Evolutionary conservation across 2,888 invertebrate genomes (phyloP), one percentile per base, ranked within the genome.

Genomic region (Leucoma salicis): DNA sequence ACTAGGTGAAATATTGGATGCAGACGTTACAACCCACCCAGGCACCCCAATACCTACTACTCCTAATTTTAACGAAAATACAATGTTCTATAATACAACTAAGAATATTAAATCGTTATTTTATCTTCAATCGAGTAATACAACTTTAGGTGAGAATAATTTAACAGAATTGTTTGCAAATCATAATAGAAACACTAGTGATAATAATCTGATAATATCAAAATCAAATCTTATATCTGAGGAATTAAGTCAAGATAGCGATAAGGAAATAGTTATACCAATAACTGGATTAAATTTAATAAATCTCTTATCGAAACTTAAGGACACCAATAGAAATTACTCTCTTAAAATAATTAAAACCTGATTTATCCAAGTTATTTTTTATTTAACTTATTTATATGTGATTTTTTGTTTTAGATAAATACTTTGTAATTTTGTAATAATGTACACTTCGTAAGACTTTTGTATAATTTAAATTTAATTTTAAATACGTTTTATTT

Each of bases 271-370:
- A 13, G 29, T 54, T 8, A 48, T 62, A 42, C 53, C 54, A 14
- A 50, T 65, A 35, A 53, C 45, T 14, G 57, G 53, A 8, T 25
- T 58, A 32, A 61, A 69, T 31, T 51, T 63, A 49, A 52, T 62
- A 35, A 53, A 42, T 16, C 39, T 66, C 25, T 16, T 68, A 12
- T 42, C 62, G 1, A 57, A 57, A 40, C 39, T 63, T 21, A 59
- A 43, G 35, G 37, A 58, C 5, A 69, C 67, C 42, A 66, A 63
- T 38, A 69, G 69, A 41, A 66, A 63, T 38, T 66, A 64, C 48
- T 56, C 64, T 0, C 36, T 71, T 0, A 64, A 68, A 39, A 49
- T 67, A 34, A 24, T 63, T 14, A 57, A 51, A 40, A 42, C 51
- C 11, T 56, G 37, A 55, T 24, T 42, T 44, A 35, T 40, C 43